phyloP scores from a whole-genome alignment of 2,888 invertebrate genomes.

The Andrena flavipes region DNA sequence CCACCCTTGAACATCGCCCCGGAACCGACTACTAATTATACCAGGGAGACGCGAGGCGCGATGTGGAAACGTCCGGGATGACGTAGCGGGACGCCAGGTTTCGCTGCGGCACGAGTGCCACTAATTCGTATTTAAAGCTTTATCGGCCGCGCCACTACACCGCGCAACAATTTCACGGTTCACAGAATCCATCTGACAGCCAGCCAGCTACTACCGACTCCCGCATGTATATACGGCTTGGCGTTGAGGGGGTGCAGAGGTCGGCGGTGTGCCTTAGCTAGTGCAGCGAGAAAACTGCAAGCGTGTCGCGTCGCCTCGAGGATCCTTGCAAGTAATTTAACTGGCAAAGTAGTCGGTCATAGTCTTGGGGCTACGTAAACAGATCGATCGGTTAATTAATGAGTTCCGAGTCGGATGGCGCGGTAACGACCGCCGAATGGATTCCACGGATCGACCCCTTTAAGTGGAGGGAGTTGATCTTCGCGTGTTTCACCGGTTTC shows the following conservation, averaged over 20 bases:
- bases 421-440: slow-evolving; percentile 40
- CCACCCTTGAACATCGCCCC: slow-evolving; percentile 13
- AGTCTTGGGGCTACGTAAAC: slow-evolving; percentile 45
- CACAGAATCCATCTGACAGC: slow-evolving; percentile 74
- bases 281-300: slow-evolving; percentile 46
- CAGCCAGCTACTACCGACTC: slow-evolving; percentile 28
- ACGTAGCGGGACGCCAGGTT: slow-evolving; percentile 44
- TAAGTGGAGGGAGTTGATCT: neutral
- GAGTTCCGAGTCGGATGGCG: slow-evolving; percentile 35
- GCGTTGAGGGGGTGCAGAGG: neutral
- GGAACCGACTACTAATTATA: slow-evolving; percentile 56
- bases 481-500: neutral
- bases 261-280: slow-evolving; percentile 14
- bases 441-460: slow-evolving; percentile 37
- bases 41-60: slow-evolving; percentile 22
- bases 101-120: slow-evolving; percentile 65
- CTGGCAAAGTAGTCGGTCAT: slow-evolving; percentile 51
- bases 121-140: slow-evolving; percentile 84
- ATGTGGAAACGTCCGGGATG: slow-evolving; percentile 48
- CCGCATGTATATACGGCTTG: neutral
- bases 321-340: slow-evolving; percentile 56
- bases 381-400: slow-evolving; percentile 57
- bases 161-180: slow-evolving; percentile 82
- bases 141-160: slow-evolving; percentile 76
- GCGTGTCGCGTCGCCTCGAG: slow-evolving; percentile 38